A percentile compares a stretch with the other conserved stretches of the same genome.
Evolutionary conservation across 92 coral and sea anemone genomes (phyloP).

Genomic region (Epizoanthus scotinus): DNA sequence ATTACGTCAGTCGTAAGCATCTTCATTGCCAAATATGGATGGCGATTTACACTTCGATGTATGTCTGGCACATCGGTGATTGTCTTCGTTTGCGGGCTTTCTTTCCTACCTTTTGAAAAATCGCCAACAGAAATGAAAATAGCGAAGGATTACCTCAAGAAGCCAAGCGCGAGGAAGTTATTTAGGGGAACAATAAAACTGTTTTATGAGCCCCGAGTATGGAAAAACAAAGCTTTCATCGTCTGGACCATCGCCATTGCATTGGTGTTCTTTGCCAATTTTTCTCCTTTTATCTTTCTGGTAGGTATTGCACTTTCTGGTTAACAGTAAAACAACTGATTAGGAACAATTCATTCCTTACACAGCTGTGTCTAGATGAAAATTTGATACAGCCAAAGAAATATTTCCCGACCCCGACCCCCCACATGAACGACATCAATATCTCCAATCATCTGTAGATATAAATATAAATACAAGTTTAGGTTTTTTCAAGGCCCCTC

Average conservation of each 20-base stretch:
- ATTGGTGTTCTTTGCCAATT: constrained; percentile 29
- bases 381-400: too few species aligned
- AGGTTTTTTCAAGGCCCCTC: too few species aligned
- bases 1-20: constrained; percentile 25
- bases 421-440: too few species aligned
- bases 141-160: not conserved
- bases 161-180: not conserved
- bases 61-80: constrained; percentile 28
- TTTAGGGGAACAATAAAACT: constrained; percentile 18
- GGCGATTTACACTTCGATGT: constrained; percentile 26
- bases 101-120: constrained; percentile 14
- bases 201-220: constrained; percentile 24
- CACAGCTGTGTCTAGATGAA: too few species aligned
- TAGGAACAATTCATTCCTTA: too few species aligned
- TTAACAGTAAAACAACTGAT: too few species aligned
- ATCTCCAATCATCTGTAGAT: too few species aligned
- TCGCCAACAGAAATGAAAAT: not conserved
- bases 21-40: constrained; percentile 27
- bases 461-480: too few species aligned
- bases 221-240: constrained; percentile 38
- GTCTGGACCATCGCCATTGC: constrained; percentile 33
- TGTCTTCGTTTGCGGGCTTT: constrained; percentile 27
- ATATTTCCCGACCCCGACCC: too few species aligned
- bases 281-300: constrained; percentile 38
- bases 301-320: constrained; percentile 6